Conservation (phyloP, 2,113 vertebrate species). For the Oreochromis niloticus region DNA sequence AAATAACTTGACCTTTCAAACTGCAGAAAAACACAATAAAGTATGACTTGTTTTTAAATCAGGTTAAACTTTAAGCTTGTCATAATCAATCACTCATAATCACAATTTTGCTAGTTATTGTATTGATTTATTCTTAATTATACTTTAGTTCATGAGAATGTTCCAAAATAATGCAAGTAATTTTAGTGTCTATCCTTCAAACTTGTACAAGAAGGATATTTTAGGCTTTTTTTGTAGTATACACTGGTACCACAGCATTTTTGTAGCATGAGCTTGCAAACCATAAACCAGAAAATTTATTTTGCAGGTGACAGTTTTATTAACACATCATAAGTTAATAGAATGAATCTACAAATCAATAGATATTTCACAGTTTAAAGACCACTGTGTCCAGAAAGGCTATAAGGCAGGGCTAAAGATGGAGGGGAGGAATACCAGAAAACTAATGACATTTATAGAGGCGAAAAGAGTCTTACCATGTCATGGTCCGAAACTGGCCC, state of each 20-base stretch:
- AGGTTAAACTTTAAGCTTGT: neutral
- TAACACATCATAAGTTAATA: conserved; percentile 25
- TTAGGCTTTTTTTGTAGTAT: neutral
- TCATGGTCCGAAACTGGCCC: conserved; percentile 98
- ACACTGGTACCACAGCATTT: neutral
- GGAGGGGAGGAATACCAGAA: neutral
- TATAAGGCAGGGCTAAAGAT: neutral
- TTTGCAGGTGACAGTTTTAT: conserved; percentile 39
- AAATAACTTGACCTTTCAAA: neutral
- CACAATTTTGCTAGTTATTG: neutral
- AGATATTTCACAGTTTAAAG: conserved; percentile 6
- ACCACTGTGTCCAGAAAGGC: neutral
- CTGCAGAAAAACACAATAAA: neutral
- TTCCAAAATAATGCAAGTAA: neutral
- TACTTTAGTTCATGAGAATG: neutral
- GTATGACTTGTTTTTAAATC: neutral
- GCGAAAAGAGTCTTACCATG: conserved; percentile 83
- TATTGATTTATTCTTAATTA: neutral
- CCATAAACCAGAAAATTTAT: neutral
- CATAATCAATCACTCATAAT: neutral
- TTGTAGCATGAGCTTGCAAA: neutral
- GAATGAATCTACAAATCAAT: conserved; percentile 26
- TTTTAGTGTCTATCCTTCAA: neutral
- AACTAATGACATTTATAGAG: conserved; percentile 60
- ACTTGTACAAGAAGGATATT: neutral